phyloP scores from a whole-genome alignment of 1,140 invertebrate genomes.

The Wasmannia auropunctata region DNA sequence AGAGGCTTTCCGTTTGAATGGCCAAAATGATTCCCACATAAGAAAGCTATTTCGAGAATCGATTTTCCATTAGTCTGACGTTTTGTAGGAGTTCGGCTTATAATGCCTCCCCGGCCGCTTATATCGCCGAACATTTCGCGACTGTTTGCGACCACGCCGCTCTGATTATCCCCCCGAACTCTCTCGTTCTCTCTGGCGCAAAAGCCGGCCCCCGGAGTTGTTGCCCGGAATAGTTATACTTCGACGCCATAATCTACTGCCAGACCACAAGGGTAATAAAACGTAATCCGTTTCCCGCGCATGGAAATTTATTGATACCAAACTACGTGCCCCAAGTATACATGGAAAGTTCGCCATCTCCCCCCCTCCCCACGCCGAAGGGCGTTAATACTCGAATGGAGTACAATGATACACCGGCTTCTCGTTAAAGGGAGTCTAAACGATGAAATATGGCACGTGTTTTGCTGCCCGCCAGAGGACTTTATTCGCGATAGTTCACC shows the following conservation, averaged over 20 bases:
- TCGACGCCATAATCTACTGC: slow-evolving; percentile 65
- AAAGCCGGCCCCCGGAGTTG: slow-evolving; percentile 33
- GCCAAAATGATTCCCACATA: slow-evolving; percentile 9
- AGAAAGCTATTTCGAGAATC: slow-evolving; percentile 62
- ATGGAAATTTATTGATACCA: slow-evolving; percentile 69
- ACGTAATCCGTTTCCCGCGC: slow-evolving; percentile 64
- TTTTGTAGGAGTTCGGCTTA: slow-evolving; percentile 59
- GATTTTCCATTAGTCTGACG: slow-evolving; percentile 58
- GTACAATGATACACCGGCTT: slow-evolving; percentile 37
- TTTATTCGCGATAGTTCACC: too few species aligned
- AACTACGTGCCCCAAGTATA: slow-evolving; percentile 58
- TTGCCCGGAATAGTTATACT: slow-evolving; percentile 69
- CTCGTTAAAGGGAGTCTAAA: slow-evolving; percentile 37
- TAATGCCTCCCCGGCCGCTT: slow-evolving; percentile 22
- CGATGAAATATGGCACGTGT: slow-evolving; percentile 65
- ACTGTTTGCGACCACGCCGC: slow-evolving; percentile 55
- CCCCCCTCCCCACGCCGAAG: slow-evolving; percentile 22
- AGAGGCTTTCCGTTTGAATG: not conserved
- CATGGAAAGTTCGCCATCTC: slow-evolving; percentile 54
- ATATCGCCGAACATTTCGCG: slow-evolving; percentile 65
- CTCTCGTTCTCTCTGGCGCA: slow-evolving; percentile 32
- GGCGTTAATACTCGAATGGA: slow-evolving; percentile 55
- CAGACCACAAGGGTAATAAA: slow-evolving; percentile 71
- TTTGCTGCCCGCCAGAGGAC: not conserved
- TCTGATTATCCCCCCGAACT: slow-evolving; percentile 61